Percentiles rank a stretch among this genome's conserved stretches.
phyloP scores from a whole-genome alignment of 2,888 invertebrate species.

The Digitonthophagus gazella region DNA sequence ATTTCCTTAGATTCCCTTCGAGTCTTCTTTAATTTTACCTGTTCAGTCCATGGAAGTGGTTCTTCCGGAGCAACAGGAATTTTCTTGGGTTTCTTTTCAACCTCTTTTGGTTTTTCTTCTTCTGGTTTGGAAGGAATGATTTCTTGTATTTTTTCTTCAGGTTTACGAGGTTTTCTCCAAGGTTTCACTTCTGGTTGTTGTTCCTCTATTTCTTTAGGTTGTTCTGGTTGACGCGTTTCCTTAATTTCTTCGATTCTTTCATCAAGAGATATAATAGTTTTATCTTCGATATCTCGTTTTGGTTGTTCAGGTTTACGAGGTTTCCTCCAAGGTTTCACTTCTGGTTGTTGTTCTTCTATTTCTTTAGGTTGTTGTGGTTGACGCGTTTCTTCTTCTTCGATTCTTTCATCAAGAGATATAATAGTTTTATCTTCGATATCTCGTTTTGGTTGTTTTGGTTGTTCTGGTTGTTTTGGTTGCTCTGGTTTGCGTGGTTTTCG shows the following conservation, averaged over 20 bases:
- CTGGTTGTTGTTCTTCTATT: slow-evolving; percentile 26
- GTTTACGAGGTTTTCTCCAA: slow-evolving; percentile 23
- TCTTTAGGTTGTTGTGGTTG: slow-evolving; percentile 25
- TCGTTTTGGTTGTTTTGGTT: slow-evolving; percentile 21
- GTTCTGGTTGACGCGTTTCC: slow-evolving; percentile 23
- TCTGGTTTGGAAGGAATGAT: slow-evolving; percentile 30
- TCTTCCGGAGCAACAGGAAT: slow-evolving; percentile 11
- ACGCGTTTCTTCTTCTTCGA: slow-evolving; percentile 33
- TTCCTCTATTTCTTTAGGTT: slow-evolving; percentile 30
- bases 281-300: slow-evolving; percentile 10
- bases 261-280: slow-evolving; percentile 31
- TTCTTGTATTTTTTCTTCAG: slow-evolving; percentile 28
- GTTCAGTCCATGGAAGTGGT: slow-evolving; percentile 60
- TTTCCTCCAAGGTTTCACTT: slow-evolving; percentile 25
- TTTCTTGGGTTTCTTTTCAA: slow-evolving; percentile 24
- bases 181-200: slow-evolving; percentile 22
- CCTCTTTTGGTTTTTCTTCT: slow-evolving; percentile 19
- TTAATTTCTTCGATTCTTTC: slow-evolving; percentile 35
- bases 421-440: slow-evolving; percentile 10
- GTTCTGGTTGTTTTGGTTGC: slow-evolving; percentile 29
- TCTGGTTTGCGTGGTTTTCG: slow-evolving; percentile 31
- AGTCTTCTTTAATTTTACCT: slow-evolving; percentile 58
- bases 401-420: slow-evolving; percentile 35
- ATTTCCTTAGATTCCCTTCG: slow-evolving; percentile 46
- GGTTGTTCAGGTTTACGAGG: slow-evolving; percentile 28